Base-by-base conservation (phyloP, 2,797 vertebrate species). In the Discoglossus pictus region DNA sequence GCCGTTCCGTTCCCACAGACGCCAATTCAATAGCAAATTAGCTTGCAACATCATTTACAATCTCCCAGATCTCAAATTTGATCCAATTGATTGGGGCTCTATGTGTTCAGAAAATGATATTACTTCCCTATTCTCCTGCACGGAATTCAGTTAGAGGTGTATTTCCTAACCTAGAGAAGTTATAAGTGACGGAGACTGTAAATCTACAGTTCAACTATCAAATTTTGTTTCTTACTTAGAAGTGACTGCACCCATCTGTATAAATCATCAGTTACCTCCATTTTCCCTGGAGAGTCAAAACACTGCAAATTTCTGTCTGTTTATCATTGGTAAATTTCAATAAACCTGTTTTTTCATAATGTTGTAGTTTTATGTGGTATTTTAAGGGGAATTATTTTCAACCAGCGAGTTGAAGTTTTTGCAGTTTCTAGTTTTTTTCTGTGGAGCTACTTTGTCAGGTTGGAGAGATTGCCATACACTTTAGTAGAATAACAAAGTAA, bases 321-420 rank as follows among this genome's bases (percentile, higher is more conserved):
- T 85, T 89, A 86, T 84, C 84, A 85, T 86, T 91, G 90, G 89
- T 88, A 90, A 91, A 93, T 94, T 92, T 94, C 91, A 96, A 96
- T 96, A 96, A 96, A 97, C 89, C 87, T 89, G 89, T 94, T 95
- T 91, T 87, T 90, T 87, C 84, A 82, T 83, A n/a, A n/a, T n/a
- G n/a, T n/a, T n/a, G n/a, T n/a, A n/a, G n/a, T n/a, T n/a, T n/a
- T n/a, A n/a, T n/a, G n/a, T n/a, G n/a, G n/a, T n/a, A n/a, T n/a
- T n/a, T n/a, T n/a, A n/a, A n/a, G n/a, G n/a, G n/a, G n/a, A n/a
- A n/a, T n/a, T n/a, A n/a, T n/a, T n/a, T n/a, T n/a, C n/a, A n/a
- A n/a, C n/a, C n/a, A n/a, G n/a, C n/a, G n/a, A n/a, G n/a, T n/a
- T n/a, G n/a, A n/a, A n/a, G n/a, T n/a, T 78, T 87, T 91, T 86